Percentiles rank a stretch among this genome's conserved stretches.
These are phyloP conservation scores for Gadopsis bispinosus DNA, from an alignment of 2,797 vertebrate species.

Conservation along the genomic window DNA sequence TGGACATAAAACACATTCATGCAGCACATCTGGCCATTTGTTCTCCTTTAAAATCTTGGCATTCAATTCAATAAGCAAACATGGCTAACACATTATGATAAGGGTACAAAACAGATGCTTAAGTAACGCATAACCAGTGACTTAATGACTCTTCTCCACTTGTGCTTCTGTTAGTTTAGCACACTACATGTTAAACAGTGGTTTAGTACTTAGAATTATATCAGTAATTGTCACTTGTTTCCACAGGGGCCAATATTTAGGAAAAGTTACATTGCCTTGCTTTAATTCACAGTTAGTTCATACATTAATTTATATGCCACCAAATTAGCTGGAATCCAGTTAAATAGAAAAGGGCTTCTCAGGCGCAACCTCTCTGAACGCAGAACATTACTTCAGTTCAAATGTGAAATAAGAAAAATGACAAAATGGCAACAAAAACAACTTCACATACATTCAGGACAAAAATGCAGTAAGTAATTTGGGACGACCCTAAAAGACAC, in stretches of 20 bases:
- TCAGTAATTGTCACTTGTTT: not conserved
- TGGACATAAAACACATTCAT: slow-evolving; percentile 6
- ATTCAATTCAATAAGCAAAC: not conserved
- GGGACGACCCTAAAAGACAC: not conserved
- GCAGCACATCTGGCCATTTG: slow-evolving; percentile 2
- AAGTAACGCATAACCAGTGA: not conserved
- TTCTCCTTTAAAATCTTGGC: slow-evolving; percentile 9
- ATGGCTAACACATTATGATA: not conserved
- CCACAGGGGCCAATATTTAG: not conserved
- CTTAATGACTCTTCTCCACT: not conserved
- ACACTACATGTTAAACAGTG: not conserved
- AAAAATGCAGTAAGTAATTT: not conserved
- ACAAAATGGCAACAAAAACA: not conserved
- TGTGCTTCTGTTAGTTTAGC: not conserved
- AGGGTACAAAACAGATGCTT: not conserved
- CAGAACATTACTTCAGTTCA: not conserved
- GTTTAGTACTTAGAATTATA: not conserved
- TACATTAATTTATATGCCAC: not conserved
- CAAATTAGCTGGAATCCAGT: not conserved
- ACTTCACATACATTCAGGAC: not conserved
- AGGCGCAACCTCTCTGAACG: not conserved
- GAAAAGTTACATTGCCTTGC: not conserved
- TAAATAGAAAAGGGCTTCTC: not conserved
- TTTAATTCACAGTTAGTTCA: not conserved
- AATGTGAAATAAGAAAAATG: not conserved